These are phyloP conservation scores for Cryptotermes secundus DNA, from an alignment of 1,140 invertebrate species.

Conservation along the genomic window DNA sequence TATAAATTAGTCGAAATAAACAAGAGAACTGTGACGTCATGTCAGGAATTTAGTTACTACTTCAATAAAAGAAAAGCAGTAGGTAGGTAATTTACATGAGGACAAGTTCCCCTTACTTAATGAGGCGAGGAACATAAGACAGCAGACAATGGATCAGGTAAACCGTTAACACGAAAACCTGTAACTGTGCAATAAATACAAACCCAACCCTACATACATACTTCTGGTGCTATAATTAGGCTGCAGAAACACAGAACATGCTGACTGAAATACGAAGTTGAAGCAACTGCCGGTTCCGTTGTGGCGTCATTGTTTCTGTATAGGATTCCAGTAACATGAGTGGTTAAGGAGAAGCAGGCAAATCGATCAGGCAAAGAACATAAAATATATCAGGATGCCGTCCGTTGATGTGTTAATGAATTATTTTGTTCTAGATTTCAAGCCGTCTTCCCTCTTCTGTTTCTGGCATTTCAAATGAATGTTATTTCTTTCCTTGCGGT, in stretches of 20 bases:
- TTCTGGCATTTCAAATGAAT: no score
- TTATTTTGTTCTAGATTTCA: no score
- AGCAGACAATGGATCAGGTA: not conserved
- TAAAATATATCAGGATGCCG: not conserved
- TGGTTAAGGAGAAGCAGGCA: not conserved
- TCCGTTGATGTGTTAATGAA: no score
- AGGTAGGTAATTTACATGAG: not conserved
- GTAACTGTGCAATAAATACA: not conserved
- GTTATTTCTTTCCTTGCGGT: no score
- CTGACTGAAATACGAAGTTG: not conserved
- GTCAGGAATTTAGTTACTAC: not conserved
- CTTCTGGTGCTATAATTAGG: not conserved
- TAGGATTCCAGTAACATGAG: not conserved
- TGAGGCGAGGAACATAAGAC: not conserved
- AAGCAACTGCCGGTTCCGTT: not conserved
- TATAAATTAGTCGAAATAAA: not conserved
- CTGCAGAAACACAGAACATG: not conserved
- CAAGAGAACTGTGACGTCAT: not conserved
- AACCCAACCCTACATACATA: not conserved
- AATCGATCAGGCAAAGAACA: not conserved
- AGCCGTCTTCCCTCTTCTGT: no score
- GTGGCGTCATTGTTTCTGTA: not conserved
- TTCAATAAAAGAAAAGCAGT: no score
- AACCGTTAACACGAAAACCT: slow-evolving; percentile 2
- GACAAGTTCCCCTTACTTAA: not conserved